Percentiles rank a stretch among this genome's conserved stretches.
Conservation (phyloP, 2,113 vertebrate genomes). For the Gadus chalcogrammus region DNA sequence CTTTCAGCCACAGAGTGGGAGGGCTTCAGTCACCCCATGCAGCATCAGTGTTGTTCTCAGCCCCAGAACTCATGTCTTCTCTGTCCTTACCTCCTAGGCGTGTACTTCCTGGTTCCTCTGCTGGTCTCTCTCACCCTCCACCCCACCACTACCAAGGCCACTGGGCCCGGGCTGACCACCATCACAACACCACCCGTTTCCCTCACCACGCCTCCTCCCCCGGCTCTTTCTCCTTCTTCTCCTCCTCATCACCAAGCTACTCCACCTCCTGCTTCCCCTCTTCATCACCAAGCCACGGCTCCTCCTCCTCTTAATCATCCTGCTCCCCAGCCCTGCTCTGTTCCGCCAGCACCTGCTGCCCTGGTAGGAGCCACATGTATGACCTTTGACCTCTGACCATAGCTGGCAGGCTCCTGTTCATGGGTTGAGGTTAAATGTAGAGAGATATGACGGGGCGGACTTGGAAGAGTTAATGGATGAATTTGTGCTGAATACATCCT, state of each 20-base stretch:
- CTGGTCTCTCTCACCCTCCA: constrained; percentile 28
- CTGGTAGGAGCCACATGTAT: constrained; percentile 38
- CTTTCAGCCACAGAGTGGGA: too few relatives aligned
- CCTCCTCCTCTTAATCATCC: not conserved
- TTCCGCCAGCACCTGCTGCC: constrained; percentile 9
- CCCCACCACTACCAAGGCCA: constrained; percentile 26
- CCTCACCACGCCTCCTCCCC: constrained; percentile 15
- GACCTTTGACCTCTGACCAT: not conserved
- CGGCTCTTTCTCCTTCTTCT: not conserved
- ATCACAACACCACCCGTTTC: constrained; percentile 5
- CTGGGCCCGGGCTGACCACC: constrained; percentile 22
- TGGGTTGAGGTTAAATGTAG: not conserved
- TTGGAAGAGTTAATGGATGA: too few relatives aligned
- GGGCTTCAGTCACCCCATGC: too few relatives aligned
- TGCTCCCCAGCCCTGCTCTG: not conserved
- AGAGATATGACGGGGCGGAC: too few relatives aligned
- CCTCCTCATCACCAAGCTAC: constrained; percentile 13
- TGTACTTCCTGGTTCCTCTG: constrained; percentile 51
- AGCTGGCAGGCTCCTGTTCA: not conserved
- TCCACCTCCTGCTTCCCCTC: constrained; percentile 9
- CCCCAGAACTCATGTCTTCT: not conserved
- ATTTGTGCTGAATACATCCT: too few relatives aligned
- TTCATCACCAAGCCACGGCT: constrained; percentile 4
- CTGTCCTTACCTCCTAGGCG: constrained; percentile 39
- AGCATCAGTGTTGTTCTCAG: too few relatives aligned